Evolutionary conservation across 2,888 invertebrate species (phyloP), one percentile per base, ranked within the genome.

Genomic region (Lymantria monacha): DNA sequence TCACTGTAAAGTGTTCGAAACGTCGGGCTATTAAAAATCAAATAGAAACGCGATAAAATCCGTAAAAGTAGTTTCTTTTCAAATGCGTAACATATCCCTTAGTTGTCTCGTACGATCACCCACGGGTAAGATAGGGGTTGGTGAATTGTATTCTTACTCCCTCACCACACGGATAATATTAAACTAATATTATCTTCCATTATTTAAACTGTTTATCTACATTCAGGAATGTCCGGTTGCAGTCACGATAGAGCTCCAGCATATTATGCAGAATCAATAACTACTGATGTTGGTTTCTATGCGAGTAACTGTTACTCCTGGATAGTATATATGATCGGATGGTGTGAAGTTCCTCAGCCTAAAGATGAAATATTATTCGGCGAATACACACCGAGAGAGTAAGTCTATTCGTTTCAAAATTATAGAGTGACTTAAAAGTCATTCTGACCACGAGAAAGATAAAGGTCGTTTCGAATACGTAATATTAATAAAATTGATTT

Each of bases 261-360:
- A 0, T 93, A 92, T 66, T 94, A 82, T 60, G 94, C 93, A 0
- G 93, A 93, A 69, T 94, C 94, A 0, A 93, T 93, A 40, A 75
- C 51, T 5, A 87, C 85, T 0, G 60, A 80, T 0, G 52, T 70
- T 0, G 94, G 93, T 0, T 94, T 94, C 72, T 94, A 93, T 76
- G 93, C 85, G 0, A 88, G 79, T 7, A 82, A 81, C 30, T 94
- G 94, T 59, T 69, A 68, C 42, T 86, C 91, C 9, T 93, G 93
- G 93, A 74, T 93, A 13, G 72, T 83, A 1, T 88, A 92, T 63
- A 76, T 91, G 57, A 79, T 93, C 15, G 92, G 92, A 0, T 82
- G 92, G 69, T 94, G 94, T 59, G 80, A 84, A 30, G 43, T 82
- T 0, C 59, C 69, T 1, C 59, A 71, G n/a, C 64, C 79, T 0